Percentiles rank a stretch among this genome's conserved stretches.
These are phyloP conservation scores for Phytoseiulus persimilis DNA, from an alignment of 2,888 invertebrate genomes.

Conservation along the genomic window DNA sequence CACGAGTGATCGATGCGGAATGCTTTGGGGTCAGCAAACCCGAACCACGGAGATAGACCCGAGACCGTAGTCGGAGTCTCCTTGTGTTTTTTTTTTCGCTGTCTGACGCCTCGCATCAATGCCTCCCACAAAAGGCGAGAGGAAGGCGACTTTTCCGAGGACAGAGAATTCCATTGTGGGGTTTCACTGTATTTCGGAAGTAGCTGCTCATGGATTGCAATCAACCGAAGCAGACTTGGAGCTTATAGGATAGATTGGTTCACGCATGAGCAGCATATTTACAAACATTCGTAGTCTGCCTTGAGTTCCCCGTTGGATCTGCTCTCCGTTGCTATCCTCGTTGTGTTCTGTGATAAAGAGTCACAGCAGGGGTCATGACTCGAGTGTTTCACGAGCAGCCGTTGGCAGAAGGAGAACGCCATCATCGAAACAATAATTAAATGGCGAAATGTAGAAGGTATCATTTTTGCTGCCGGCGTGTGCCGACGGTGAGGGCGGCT, in stretches of 20 bases:
- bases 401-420: neutral
- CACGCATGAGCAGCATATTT: neutral
- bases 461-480: neutral
- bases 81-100: neutral
- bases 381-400: neutral
- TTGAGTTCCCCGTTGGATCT: neutral
- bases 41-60: neutral
- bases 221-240: neutral
- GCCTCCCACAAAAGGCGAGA: neutral
- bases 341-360: neutral
- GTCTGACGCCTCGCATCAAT: neutral
- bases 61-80: neutral
- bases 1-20: neutral
- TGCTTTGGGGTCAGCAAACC: neutral
- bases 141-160: neutral
- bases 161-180: neutral
- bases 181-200: neutral
- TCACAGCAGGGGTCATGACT: neutral
- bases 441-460: neutral
- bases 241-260: neutral
- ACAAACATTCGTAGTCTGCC: neutral
- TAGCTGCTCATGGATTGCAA: neutral
- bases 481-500: neutral
- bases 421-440: neutral
- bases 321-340: neutral